phyloP scores from a whole-genome alignment of 2,888 invertebrate genomes.

The Meteorus colon region DNA sequence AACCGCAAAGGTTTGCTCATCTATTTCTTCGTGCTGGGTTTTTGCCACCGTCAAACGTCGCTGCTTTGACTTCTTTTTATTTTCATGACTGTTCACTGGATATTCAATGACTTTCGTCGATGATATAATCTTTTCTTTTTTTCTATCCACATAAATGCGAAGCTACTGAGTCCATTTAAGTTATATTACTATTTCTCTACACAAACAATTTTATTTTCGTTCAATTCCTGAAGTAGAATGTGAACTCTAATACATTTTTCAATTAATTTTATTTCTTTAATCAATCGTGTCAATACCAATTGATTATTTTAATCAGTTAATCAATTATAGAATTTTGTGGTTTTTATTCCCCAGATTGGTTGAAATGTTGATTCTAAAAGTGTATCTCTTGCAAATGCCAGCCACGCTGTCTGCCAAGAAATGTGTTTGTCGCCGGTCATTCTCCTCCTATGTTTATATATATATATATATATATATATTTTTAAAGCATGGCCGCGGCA shows the following conservation, averaged over 20 bases:
- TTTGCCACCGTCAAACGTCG: conserved; percentile 41
- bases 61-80: conserved; percentile 45
- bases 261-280: too few species aligned
- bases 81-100: conserved; percentile 43
- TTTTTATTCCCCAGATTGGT: background rate
- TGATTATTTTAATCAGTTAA: background rate
- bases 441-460: conserved; percentile 32
- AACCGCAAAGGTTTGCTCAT: conserved; percentile 63
- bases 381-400: conserved; percentile 56
- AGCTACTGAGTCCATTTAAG: background rate
- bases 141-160: conserved; percentile 27
- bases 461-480: conserved; percentile 39
- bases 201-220: too few species aligned
- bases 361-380: conserved; percentile 35
- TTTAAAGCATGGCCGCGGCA: conserved; percentile 52
- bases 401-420: conserved; percentile 64
- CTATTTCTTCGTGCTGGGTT: conserved; percentile 56
- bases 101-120: conserved; percentile 35
- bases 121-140: conserved; percentile 47
- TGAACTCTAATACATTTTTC: too few species aligned
- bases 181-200: too few species aligned
- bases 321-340: background rate
- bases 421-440: conserved; percentile 41
- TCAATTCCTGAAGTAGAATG: too few species aligned
- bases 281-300: too few species aligned